Conservation (phyloP, 2,888 invertebrate species). For the Xestia rhomboidea region DNA sequence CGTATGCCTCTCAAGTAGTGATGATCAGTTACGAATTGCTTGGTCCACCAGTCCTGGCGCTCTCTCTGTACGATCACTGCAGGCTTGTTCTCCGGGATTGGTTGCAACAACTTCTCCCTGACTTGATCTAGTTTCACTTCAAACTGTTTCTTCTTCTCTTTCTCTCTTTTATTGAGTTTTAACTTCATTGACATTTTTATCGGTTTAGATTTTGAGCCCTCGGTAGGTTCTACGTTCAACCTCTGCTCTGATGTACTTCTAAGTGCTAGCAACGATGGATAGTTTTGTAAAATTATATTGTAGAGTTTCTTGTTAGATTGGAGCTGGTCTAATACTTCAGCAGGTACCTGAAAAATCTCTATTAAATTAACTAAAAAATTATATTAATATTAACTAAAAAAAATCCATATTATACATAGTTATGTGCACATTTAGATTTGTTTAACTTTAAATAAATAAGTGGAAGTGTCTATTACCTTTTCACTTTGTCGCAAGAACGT, state of each 20-base stretch:
- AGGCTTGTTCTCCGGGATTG: conserved; percentile 86
- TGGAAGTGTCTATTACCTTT: conserved; percentile 86
- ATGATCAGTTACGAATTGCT: conserved; percentile 91
- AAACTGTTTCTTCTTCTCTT: conserved; percentile 79
- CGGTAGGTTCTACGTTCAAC: conserved; percentile 83
- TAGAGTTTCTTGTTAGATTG: conserved; percentile 92
- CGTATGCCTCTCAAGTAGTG: conserved; percentile 93
- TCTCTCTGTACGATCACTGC: conserved; percentile 77
- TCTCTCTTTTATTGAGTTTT: conserved; percentile 82
- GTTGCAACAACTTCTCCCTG: conserved; percentile 83
- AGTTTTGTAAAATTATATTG: conserved; percentile 93
- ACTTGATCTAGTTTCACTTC: conserved; percentile 85
- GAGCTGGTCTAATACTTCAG: conserved; percentile 93
- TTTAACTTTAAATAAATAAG: background rate
- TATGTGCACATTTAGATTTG: background rate
- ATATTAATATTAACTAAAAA: background rate
- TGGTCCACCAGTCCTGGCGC: conserved; percentile 85
- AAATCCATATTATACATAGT: background rate
- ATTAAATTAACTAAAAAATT: too few relatives aligned
- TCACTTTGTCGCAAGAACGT: conserved; percentile 94
- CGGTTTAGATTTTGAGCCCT: conserved; percentile 85
- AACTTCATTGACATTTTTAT: conserved; percentile 92
- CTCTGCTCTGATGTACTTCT: conserved; percentile 92
- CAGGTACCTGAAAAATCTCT: conserved; percentile 92
- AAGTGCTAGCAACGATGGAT: conserved; percentile 92